Evolutionary conservation across 2,888 invertebrate genomes (phyloP), one percentile per base, ranked within the genome.

Genomic region (Cinara cedri): DNA sequence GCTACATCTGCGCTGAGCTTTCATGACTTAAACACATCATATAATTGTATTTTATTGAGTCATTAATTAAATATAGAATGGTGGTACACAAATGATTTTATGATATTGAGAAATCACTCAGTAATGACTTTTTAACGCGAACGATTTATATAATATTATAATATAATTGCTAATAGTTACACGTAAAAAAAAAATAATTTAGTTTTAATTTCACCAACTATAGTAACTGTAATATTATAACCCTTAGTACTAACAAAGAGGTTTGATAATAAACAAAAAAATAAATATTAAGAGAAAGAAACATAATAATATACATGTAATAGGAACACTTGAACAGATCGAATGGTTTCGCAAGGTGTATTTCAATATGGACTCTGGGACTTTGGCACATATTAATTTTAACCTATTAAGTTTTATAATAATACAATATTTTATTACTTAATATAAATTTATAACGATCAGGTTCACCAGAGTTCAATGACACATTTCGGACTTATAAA

Each of bases 391-490:
- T n/a, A n/a, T 51, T 19, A 14, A n/a, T 49, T 0, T 26, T 26
- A 1, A 19, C 19, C 9, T 13, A 54, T 16, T 26, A 11, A 16
- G 1, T 13, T 6, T 44, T 63, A 63, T 63, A 63, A 10, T n/a
- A n/a, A n/a, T n/a, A n/a, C n/a, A n/a, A n/a, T n/a, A n/a, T n/a
- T n/a, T n/a, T n/a, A n/a, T 14, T 24, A 65, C 16, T 1, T 63
- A 34, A 9, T 24, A 42, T 49, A 10, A n/a, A n/a, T n/a, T 26
- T 34, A n/a, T 26, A 26, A 57, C n/a, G 44, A 57, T 57, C 9
- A n/a, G 14, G 60, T 60, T 72, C 26, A 60, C n/a, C n/a, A 46
- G 46, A 72, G 72, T 72, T 72, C 60, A 72, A 46, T 24, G 57
- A n/a, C 57, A 55, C n/a, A 57, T 10, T 70, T 46, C 9, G 46